These are phyloP conservation scores for Lasioglossum morio DNA, from an alignment of 2,888 invertebrate species.

Conservation along the genomic window DNA sequence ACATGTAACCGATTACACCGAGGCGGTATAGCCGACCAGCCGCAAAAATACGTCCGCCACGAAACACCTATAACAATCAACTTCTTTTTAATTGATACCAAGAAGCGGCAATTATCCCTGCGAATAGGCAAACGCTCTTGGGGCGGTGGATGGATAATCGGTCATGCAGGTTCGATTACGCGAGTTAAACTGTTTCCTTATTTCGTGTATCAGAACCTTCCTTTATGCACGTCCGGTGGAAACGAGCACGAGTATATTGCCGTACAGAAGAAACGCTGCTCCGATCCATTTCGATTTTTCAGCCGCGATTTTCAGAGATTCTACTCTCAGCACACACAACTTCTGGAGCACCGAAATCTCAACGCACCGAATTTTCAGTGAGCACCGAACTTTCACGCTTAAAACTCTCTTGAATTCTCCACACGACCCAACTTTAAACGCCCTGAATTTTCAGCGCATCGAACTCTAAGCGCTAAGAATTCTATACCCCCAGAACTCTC, in stretches of 20 bases:
- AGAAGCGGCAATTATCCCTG: neutral
- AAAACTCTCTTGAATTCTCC: no score
- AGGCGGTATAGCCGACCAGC: neutral
- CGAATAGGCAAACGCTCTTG: neutral
- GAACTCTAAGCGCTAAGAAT: neutral
- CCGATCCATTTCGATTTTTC: neutral
- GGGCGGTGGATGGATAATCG: slow-evolving; percentile 3
- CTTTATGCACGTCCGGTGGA: neutral
- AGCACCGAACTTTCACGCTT: no score
- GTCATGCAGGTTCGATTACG: neutral
- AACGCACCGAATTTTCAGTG: neutral
- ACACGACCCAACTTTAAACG: no score
- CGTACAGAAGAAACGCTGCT: neutral
- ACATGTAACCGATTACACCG: neutral
- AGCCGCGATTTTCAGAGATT: neutral
- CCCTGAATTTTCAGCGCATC: neutral
- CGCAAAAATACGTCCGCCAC: neutral
- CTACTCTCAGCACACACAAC: neutral
- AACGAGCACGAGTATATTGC: neutral
- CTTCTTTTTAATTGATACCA: slow-evolving; percentile 15
- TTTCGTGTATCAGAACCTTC: slow-evolving; percentile 6
- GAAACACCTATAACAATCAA: slow-evolving; percentile 20
- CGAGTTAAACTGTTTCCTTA: slow-evolving; percentile 4
- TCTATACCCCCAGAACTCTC: no score
- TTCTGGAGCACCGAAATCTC: neutral